Evolutionary conservation across 2,113 vertebrate genomes (phyloP), one percentile per base, ranked within the genome.

Genomic region (Apteryx mantelli): DNA sequence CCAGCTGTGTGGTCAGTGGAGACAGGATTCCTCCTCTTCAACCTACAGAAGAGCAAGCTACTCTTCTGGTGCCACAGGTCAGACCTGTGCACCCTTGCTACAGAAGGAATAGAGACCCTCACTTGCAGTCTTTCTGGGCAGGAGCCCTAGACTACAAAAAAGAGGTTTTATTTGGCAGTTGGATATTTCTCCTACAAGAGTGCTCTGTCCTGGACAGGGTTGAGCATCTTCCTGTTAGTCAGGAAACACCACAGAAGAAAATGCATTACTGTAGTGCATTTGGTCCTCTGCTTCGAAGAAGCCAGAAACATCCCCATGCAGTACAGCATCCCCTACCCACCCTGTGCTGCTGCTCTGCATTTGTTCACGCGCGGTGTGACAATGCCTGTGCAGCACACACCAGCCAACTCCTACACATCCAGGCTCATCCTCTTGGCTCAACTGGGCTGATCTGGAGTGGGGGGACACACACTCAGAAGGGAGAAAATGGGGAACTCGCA

Each of bases 351-450:
- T 60, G 56, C 56, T 34, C 32, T 32, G 17, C 11, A 17, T 32
- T 32, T 34, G 32, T 36, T 83, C 61, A 52, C 56, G 52, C 0
- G 1, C 22, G 7, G 4, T 4, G 28, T 7, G 56, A 0, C 10
- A 10, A 46, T 1, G 56, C 85, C 4, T 40, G 25, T 30, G 73
- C 40, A 52, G 22, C 1, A 15, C 34, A 32, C 2, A 19, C 42
- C 46, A 19, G 52, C 26, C 13, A 75, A 50, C 30, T 63, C 63
- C 78, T 76, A 48, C 63, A 50, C 15, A 36, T 4, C 16, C 84
- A 71, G 18, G 60, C 14, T 68, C 61, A 34, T 64, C 21, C 38
- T 48, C 28, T 76, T 30, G 13, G 66, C 53, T 70, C 82, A 34
- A 30, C 38, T 1, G 18, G 56, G 30, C 32, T 34, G 17, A 60